Evolutionary conservation across 2,113 vertebrate species (phyloP).

Genomic region (Trichechus manatus): DNA sequence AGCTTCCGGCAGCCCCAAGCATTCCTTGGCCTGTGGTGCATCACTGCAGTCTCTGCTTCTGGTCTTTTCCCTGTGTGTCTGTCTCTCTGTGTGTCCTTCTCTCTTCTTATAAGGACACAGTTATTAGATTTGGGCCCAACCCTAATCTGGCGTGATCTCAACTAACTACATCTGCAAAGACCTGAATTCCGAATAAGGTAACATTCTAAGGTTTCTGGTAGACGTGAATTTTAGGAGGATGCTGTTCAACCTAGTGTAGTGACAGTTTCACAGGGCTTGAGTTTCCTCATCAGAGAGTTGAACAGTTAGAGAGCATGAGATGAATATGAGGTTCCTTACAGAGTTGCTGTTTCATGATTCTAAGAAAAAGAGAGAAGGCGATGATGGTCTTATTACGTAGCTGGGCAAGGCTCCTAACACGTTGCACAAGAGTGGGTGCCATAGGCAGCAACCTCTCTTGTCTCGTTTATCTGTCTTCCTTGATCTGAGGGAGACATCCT

Average conservation of each 20-base stretch:
- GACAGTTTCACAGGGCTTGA: not conserved
- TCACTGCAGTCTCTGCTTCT: not conserved
- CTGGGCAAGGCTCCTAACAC: not conserved
- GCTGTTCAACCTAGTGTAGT: not conserved
- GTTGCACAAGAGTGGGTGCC: not conserved
- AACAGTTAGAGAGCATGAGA: not conserved
- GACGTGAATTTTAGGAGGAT: not conserved
- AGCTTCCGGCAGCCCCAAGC: not conserved
- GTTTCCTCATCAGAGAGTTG: slow-evolving; percentile 1
- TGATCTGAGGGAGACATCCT: not conserved
- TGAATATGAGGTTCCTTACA: not conserved
- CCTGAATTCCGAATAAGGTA: not conserved
- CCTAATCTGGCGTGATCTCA: not conserved
- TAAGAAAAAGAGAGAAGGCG: not conserved
- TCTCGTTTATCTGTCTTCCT: not conserved
- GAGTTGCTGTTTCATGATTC: not conserved
- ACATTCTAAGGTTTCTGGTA: not conserved
- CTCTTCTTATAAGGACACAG: not conserved
- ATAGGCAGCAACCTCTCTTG: not conserved
- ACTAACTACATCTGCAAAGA: not conserved
- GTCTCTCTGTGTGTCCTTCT: not conserved
- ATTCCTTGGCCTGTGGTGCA: not conserved
- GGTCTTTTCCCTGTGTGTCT: not conserved
- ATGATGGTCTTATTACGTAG: not conserved
- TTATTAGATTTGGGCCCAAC: not conserved